Evolutionary conservation across 1,140 invertebrate species (phyloP).

Genomic region (Pachypsylla venusta): DNA sequence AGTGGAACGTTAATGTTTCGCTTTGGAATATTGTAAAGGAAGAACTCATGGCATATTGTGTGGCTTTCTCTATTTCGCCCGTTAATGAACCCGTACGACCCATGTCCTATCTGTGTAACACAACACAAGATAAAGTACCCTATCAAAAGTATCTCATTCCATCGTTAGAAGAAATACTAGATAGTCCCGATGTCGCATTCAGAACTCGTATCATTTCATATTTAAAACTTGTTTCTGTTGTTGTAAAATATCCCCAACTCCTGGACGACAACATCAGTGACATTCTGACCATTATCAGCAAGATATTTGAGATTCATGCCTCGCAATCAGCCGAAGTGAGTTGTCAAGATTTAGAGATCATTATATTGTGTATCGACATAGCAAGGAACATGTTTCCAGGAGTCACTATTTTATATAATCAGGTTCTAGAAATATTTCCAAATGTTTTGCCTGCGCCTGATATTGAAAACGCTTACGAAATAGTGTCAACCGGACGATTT

Average conservation of each 20-base stretch:
- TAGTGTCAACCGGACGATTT: background rate
- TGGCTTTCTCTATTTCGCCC: background rate
- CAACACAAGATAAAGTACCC: background rate
- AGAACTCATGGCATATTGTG: slow-evolving; percentile 1
- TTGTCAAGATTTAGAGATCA: background rate
- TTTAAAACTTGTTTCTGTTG: background rate
- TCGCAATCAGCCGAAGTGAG: background rate
- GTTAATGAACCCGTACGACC: background rate
- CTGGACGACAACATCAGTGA: background rate
- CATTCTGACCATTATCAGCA: slow-evolving; percentile 1
- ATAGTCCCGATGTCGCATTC: background rate
- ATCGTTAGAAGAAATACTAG: background rate
- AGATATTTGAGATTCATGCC: background rate
- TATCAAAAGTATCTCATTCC: background rate
- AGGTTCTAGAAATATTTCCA: background rate
- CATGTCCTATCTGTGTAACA: slow-evolving; percentile 3
- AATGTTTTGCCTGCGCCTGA: background rate
- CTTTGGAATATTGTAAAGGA: slow-evolving; percentile 5
- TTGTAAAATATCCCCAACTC: background rate
- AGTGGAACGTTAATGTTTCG: background rate
- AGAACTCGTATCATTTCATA: background rate
- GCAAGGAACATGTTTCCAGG: background rate
- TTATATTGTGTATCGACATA: background rate
- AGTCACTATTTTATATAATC: background rate
- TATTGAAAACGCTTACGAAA: background rate